Evolutionary conservation across 2,113 vertebrate species (phyloP).

Genomic region (Meriones unguiculatus): DNA sequence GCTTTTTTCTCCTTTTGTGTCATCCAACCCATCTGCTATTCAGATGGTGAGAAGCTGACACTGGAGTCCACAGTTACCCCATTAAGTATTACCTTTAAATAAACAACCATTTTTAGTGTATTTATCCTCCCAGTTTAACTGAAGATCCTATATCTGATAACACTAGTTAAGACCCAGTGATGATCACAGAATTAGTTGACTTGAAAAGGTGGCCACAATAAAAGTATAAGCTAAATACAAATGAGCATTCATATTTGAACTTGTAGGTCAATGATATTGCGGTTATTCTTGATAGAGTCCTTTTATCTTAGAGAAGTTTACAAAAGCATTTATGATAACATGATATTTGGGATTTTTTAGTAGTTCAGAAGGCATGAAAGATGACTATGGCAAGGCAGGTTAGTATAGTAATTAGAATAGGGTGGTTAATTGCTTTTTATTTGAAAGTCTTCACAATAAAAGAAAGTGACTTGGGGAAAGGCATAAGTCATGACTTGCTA

Average conservation of each 20-base stretch:
- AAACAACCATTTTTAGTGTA: conserved; percentile 16
- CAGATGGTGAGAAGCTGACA: background rate
- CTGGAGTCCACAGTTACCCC: background rate
- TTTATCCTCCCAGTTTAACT: background rate
- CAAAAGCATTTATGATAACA: conserved; percentile 31
- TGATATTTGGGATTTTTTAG: conserved; percentile 35
- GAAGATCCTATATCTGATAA: background rate
- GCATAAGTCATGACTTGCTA: background rate
- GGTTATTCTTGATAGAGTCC: background rate
- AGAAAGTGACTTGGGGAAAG: background rate
- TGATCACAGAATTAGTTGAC: conserved; percentile 36
- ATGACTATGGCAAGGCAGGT: background rate
- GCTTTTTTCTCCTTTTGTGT: background rate
- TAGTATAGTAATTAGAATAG: background rate
- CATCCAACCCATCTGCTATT: background rate
- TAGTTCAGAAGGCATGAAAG: background rate
- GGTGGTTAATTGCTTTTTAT: conserved; percentile 38
- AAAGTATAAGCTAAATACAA: conserved; percentile 41
- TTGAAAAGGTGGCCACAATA: background rate
- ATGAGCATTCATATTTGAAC: background rate
- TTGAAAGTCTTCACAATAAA: conserved; percentile 28
- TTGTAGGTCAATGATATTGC: background rate
- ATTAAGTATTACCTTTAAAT: conserved; percentile 12
- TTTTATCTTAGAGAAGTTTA: conserved; percentile 63
- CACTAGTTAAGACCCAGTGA: conserved; percentile 42